Conservation (phyloP, 1,140 invertebrate genomes). For the Bombus difficillimus region DNA sequence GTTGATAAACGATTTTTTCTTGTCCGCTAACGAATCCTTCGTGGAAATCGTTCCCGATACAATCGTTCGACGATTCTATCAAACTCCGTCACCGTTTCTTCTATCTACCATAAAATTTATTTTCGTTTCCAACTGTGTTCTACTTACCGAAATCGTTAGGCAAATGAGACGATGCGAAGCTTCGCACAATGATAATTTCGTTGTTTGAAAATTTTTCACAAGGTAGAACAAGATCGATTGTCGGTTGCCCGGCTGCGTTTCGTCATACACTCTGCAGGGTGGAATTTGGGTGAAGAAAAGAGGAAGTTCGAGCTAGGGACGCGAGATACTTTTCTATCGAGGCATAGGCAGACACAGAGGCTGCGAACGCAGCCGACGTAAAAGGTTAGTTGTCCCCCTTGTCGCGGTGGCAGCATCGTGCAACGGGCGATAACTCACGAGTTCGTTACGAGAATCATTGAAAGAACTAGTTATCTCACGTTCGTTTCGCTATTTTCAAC, state of each 20-base stretch:
- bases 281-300: not conserved
- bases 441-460: no score
- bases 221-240: not conserved
- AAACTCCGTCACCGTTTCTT: no score
- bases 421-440: not conserved
- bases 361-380: not conserved
- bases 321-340: slow-evolving; percentile 35
- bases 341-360: slow-evolving; percentile 26
- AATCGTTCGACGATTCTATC: no score
- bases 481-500: no score
- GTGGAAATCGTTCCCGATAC: no score
- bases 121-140: no score
- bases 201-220: not conserved
- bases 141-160: slow-evolving; percentile 29
- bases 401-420: slow-evolving; percentile 46
- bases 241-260: no score
- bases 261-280: not conserved
- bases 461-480: no score
- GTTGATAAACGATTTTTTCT: no score
- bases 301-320: not conserved
- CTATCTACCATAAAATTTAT: not conserved
- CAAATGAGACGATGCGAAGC: not conserved
- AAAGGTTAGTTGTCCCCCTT: slow-evolving; percentile 36
- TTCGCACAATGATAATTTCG: not conserved
- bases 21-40: no score